Percentiles rank a stretch among this genome's conserved stretches.
Evolutionary conservation across 1,140 invertebrate genomes (phyloP).

Genomic region (Drosophila leontia): DNA sequence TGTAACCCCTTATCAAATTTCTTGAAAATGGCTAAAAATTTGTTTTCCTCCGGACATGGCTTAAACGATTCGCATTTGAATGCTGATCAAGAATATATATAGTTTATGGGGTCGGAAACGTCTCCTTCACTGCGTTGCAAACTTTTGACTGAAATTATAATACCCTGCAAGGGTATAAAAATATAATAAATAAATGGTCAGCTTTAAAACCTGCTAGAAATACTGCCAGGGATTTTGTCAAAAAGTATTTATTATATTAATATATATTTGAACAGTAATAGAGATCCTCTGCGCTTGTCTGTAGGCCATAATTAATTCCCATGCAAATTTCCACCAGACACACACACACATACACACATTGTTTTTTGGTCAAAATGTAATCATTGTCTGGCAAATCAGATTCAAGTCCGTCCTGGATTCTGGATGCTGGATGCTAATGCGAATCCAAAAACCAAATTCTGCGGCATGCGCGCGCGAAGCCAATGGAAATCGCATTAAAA

Average conservation of each 20-base stretch:
- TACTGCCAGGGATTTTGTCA: no score
- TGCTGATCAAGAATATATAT: no score
- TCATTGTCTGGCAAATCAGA: slow-evolving; percentile 3
- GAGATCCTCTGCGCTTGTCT: slow-evolving; percentile 1
- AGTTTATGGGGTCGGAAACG: no score
- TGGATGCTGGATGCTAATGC: slow-evolving; percentile 16
- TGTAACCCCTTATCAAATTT: no score
- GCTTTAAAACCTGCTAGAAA: neutral
- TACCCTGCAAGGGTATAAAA: no score
- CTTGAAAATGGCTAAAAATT: no score
- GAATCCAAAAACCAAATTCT: slow-evolving; percentile 12
- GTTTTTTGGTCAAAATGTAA: slow-evolving; percentile 1
- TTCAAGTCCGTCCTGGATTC: neutral
- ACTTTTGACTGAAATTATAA: no score
- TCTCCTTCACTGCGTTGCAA: no score
- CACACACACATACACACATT: neutral
- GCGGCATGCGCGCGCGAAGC: slow-evolving; percentile 19
- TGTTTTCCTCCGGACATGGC: no score
- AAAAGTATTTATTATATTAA: no score
- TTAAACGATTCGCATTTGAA: no score
- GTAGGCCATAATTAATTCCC: slow-evolving; percentile 62
- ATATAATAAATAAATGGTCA: neutral
- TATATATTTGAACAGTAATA: neutral
- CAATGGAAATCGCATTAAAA: slow-evolving; percentile 78
- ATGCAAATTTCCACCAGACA: slow-evolving; percentile 51